phyloP scores from a whole-genome alignment of 2,113 vertebrate species.

The Ptychochromis oligacanthus region DNA sequence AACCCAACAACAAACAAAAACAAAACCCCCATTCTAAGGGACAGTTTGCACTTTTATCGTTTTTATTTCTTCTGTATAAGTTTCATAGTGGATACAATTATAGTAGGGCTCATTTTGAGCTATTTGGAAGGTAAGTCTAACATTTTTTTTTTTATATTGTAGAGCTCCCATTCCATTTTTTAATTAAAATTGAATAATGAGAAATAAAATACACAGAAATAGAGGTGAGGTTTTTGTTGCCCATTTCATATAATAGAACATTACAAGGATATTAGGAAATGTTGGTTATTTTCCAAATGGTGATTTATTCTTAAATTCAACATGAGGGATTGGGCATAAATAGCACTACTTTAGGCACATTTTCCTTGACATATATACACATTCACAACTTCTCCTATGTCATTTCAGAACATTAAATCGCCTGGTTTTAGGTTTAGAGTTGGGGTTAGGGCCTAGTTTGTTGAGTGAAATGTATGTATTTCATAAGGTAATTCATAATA shows the following conservation, averaged over 20 bases:
- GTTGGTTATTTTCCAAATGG: not conserved
- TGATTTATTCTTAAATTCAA: not conserved
- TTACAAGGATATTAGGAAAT: not conserved
- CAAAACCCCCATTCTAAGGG: not conserved
- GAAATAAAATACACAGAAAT: not conserved
- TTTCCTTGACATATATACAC: no score
- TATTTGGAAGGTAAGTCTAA: no score
- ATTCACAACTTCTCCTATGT: no score
- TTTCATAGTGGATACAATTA: not conserved
- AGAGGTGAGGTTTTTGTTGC: no score
- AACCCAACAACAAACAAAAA: no score
- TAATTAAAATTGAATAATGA: no score
- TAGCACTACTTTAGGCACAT: not conserved
- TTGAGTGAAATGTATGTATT: not conserved
- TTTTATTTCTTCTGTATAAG: not conserved
- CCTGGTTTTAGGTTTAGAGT: no score
- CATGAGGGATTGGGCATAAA: not conserved
- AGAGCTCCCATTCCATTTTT: not conserved
- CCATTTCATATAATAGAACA: no score
- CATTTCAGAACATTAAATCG: no score
- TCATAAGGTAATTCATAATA: not conserved
- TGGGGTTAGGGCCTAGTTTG: not conserved
- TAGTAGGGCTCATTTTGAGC: not conserved
- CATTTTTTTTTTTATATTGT: not conserved
- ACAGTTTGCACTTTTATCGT: not conserved